phyloP scores from a whole-genome alignment of 2,797 vertebrate genomes.

The Mergus octosetaceus region DNA sequence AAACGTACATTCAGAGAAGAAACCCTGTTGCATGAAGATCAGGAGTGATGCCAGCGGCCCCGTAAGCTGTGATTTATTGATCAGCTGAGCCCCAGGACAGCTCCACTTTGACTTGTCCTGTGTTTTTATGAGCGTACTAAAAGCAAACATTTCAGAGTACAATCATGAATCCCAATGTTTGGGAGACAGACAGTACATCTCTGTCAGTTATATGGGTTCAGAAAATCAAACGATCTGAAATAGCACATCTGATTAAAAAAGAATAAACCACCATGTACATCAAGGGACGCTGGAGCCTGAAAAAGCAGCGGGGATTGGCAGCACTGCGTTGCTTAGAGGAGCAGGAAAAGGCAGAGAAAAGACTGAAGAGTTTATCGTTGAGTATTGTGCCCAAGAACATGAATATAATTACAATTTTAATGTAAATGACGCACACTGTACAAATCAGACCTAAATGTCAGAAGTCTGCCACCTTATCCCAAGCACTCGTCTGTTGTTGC shows the following conservation, averaged over 20 bases:
- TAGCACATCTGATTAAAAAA: neutral
- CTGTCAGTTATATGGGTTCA: neutral
- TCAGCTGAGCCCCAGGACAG: neutral
- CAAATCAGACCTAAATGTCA: neutral
- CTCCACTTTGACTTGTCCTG: neutral
- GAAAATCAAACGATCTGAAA: neutral
- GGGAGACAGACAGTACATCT: neutral
- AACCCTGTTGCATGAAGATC: neutral
- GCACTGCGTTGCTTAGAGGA: neutral
- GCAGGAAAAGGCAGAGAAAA: neutral
- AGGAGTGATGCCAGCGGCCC: neutral
- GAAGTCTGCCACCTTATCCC: neutral
- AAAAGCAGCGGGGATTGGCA: rapidly evolving
- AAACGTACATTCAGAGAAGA: neutral
- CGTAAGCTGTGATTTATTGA: neutral
- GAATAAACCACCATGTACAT: neutral
- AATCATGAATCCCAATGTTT: neutral
- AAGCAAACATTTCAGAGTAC: neutral
- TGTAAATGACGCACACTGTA: neutral
- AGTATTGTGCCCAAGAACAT: neutral
- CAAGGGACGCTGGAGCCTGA: neutral
- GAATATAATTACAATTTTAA: neutral
- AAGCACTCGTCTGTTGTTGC: neutral
- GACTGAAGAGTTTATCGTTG: neutral
- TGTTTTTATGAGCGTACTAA: neutral